phyloP scores from a whole-genome alignment of 2,888 invertebrate genomes.

The Hesperia comma region DNA sequence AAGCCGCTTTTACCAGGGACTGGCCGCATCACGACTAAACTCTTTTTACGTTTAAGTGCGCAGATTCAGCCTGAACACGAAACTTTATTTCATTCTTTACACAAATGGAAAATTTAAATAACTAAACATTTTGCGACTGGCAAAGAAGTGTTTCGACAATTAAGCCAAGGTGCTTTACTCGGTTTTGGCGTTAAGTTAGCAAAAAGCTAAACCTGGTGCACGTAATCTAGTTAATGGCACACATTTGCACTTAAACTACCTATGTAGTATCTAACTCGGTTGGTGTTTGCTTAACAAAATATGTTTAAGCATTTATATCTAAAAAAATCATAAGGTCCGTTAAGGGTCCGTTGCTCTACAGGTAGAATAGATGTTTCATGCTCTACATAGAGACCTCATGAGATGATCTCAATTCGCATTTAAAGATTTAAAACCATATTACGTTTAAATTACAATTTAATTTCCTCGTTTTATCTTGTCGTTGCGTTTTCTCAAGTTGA shows the following conservation, averaged over 20 bases:
- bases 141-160: constrained; percentile 23
- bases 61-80: constrained; percentile 11
- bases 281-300: neutral
- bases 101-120: constrained; percentile 22
- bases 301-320: neutral
- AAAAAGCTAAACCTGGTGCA: constrained; percentile 44
- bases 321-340: too few species aligned
- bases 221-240: constrained; percentile 48
- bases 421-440: neutral
- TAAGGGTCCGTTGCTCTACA: too few species aligned
- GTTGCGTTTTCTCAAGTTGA: neutral
- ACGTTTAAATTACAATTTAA: neutral
- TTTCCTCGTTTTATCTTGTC: neutral
- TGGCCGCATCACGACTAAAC: neutral
- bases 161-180: constrained; percentile 24
- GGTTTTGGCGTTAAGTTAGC: constrained; percentile 21
- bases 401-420: too few species aligned
- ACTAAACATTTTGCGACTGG: constrained; percentile 18
- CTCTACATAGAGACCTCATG: too few species aligned
- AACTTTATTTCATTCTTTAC: constrained; percentile 17
- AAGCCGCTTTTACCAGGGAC: neutral
- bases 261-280: neutral
- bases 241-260: constrained; percentile 42
- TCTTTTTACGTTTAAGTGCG: constrained; percentile 21
- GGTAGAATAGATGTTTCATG: too few species aligned